A percentile compares a stretch with the other conserved stretches of the same genome.
Conservation (phyloP, 2,888 invertebrate genomes). For the Ametastegia equiseti region DNA sequence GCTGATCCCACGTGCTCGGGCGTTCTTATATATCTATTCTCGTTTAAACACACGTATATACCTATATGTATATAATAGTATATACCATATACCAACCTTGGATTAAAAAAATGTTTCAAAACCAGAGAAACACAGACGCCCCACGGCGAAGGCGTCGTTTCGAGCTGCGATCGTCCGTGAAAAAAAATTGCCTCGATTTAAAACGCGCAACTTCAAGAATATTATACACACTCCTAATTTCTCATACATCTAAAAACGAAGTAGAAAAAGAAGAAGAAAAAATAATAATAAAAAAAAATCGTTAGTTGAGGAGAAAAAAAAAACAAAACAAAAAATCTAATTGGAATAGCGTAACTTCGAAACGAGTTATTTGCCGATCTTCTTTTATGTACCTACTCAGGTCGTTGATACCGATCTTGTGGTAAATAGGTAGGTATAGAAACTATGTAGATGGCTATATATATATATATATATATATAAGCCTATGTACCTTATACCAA, state of each 20-base stretch:
- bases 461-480: not conserved
- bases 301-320: not conserved
- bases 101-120: constrained; percentile 68
- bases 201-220: constrained; percentile 51
- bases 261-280: not conserved
- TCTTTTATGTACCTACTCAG: not conserved
- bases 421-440: not conserved
- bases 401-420: constrained; percentile 20
- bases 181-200: constrained; percentile 71
- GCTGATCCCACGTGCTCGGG: constrained; percentile 47
- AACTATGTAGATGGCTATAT: not conserved
- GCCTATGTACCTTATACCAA: not conserved
- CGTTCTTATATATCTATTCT: not conserved
- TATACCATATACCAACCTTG: not conserved
- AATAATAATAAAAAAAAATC: not conserved
- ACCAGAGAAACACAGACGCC: constrained; percentile 72
- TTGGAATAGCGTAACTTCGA: constrained; percentile 6
- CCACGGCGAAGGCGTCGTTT: constrained; percentile 66
- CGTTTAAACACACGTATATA: no score
- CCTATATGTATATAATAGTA: no score
- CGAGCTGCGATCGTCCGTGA: constrained; percentile 55
- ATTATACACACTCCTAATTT: constrained; percentile 25
- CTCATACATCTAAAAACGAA: not conserved
- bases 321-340: not conserved
- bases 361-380: no score